Conservation (phyloP, 2,113 vertebrate species). For the Neogobius melanostomus region DNA sequence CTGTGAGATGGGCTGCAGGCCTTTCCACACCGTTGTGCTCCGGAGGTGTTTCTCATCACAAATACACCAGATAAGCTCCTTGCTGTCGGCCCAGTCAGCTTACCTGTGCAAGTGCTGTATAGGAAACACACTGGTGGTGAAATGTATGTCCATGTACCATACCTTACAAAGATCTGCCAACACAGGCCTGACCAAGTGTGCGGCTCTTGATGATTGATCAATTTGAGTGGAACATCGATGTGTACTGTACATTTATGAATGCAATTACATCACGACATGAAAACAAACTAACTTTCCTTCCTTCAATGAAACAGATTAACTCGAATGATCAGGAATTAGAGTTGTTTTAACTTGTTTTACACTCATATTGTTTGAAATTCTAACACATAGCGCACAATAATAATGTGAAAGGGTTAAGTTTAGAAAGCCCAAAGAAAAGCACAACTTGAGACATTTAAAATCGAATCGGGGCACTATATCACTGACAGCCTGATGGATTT, state of each 20-base stretch:
- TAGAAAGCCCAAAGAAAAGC: too few relatives aligned
- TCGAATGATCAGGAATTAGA: too few relatives aligned
- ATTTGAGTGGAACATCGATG: too few relatives aligned
- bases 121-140: neutral
- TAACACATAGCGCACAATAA: too few relatives aligned
- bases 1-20: slow-evolving; percentile 42
- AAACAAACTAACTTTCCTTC: too few relatives aligned
- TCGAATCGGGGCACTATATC: slow-evolving; percentile 4
- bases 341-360: too few relatives aligned
- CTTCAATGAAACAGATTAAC: too few relatives aligned
- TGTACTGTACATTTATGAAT: too few relatives aligned
- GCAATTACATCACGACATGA: too few relatives aligned
- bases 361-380: too few relatives aligned
- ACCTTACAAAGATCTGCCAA: neutral
- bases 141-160: neutral
- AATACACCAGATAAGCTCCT: slow-evolving; percentile 19
- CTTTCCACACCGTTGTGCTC: slow-evolving; percentile 36
- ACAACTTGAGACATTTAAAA: neutral
- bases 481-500: slow-evolving; percentile 51
- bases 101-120: slow-evolving; percentile 7
- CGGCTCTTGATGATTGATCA: too few relatives aligned
- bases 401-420: neutral
- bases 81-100: slow-evolving; percentile 13
- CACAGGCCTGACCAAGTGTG: too few relatives aligned
- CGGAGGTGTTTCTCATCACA: slow-evolving; percentile 40